phyloP scores from a whole-genome alignment of 2,113 vertebrate genomes.

The Scomber colias region DNA sequence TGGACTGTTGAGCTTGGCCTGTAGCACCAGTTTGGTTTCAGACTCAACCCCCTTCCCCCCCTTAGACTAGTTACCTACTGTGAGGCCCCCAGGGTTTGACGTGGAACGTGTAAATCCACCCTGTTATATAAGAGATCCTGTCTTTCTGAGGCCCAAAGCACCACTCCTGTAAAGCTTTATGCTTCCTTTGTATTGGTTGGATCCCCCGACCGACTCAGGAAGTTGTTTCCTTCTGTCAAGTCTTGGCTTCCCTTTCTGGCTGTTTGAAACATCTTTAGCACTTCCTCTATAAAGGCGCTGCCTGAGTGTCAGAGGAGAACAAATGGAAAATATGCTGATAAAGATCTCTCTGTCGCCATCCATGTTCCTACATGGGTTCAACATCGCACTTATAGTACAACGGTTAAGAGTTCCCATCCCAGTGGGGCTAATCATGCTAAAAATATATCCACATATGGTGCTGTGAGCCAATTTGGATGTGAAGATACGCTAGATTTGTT shows the following conservation, averaged over 20 bases:
- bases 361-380: neutral
- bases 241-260: constrained; percentile 50
- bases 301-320: neutral
- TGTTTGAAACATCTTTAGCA: constrained; percentile 35
- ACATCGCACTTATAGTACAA: neutral
- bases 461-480: neutral
- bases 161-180: constrained; percentile 16
- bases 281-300: constrained; percentile 46
- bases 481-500: neutral
- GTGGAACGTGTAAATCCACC: constrained; percentile 41
- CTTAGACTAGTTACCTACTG: constrained; percentile 23
- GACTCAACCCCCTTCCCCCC: constrained; percentile 11
- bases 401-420: neutral
- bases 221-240: constrained; percentile 53
- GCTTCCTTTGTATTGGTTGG: constrained; percentile 40
- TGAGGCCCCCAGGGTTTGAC: constrained; percentile 50
- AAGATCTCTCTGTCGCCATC: constrained; percentile 14
- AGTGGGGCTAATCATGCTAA: neutral
- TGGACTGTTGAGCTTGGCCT: constrained; percentile 54
- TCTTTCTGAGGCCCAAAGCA: constrained; percentile 16
- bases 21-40: constrained; percentile 7
- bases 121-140: constrained; percentile 58
- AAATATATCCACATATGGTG: neutral
- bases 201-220: constrained; percentile 52
- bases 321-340: neutral